Evolutionary conservation across 1,140 invertebrate species (phyloP).

Genomic region (Hetaerina americana): DNA sequence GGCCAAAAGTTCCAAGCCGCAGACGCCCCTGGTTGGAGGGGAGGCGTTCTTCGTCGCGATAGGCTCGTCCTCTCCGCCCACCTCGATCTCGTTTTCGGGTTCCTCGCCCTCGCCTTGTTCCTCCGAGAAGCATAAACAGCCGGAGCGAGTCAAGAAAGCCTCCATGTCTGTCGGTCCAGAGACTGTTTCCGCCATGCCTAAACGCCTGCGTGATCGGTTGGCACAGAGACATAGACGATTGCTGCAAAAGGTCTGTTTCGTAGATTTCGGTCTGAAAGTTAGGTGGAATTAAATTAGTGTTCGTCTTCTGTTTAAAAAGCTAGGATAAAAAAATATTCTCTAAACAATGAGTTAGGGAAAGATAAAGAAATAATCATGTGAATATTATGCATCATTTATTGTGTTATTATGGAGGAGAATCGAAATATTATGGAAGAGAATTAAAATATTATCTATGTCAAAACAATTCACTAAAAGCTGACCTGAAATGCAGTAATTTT

Average conservation of each 20-base stretch:
- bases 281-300: no score
- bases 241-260: neutral
- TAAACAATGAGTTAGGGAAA: no score
- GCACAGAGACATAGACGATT: neutral
- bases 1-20: neutral
- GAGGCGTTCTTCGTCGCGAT: neutral
- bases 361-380: no score
- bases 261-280: no score
- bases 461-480: no score
- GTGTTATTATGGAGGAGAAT: no score
- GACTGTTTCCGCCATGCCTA: neutral
- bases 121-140: neutral
- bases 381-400: no score
- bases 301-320: no score
- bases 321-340: no score
- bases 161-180: neutral
- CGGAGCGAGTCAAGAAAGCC: neutral
- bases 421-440: no score
- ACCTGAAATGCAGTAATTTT: no score
- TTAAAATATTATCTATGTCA: no score
- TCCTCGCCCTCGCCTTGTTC: neutral
- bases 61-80: neutral
- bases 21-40: neutral
- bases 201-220: neutral
- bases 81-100: neutral